Evolutionary conservation across 2,888 invertebrate species (phyloP), one percentile per base, ranked within the genome.

Genomic region (Perithous albicinctus): DNA sequence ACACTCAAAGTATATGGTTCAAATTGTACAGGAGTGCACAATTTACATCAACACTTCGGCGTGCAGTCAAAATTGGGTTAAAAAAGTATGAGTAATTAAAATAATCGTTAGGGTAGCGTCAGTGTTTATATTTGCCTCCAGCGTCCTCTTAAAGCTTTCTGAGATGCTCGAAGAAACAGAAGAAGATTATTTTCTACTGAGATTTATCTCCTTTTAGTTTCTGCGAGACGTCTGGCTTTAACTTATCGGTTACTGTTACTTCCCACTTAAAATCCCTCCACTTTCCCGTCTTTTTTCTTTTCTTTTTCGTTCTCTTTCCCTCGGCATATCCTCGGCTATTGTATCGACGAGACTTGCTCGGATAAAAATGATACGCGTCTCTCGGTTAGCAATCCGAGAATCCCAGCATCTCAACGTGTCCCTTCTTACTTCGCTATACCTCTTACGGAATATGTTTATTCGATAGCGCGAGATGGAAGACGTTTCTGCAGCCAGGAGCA

Each of bases 331-430:
- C 20, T n/a, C 29, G 18, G 61, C 32, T 35, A 72, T 76, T 80
- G 59, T 66, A 72, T 61, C 66, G 66, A 10, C 26, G 38, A 43
- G 43, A 51, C 46, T 72, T 35, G 35, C 43, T 18, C 70, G 66
- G 73, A 80, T 80, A 66, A 76, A 72, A 67, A 76, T 76, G 70
- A 56, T 56, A 70, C 66, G 54, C 64, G 32, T 59, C 48, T 64
- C 63, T 18, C 38, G 72, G 20, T 61, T 67, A 46, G 66, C 76
- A 48, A 32, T 76, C 59, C 48, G 66, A 43, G 64, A 67, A 35
- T 66, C 43, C 54, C n/a, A 15, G 43, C 20, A 67, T 48, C 26
- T 56, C 46, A 18, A 46, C 56, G 56, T 7, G 56, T 56, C 29
- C 6, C 56, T 59, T 32, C 7, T 15, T n/a, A 8, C 12, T 15